Conservation (phyloP, 1,140 invertebrate genomes). For the Acarapis woodi region DNA sequence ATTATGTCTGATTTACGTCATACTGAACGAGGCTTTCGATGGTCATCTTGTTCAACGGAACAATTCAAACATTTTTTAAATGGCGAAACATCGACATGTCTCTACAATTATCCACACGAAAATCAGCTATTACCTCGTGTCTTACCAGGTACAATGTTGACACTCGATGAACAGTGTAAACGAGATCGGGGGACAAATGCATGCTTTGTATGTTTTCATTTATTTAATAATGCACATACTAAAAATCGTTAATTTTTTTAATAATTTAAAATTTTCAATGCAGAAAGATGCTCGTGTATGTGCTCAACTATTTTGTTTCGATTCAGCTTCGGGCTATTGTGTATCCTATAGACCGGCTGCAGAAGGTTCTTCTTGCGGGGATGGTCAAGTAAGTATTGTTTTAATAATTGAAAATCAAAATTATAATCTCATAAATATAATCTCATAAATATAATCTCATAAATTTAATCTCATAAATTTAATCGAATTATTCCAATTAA, state of each 20-base stretch:
- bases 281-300: slow-evolving; percentile 77
- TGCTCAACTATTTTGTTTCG: slow-evolving; percentile 79
- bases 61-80: slow-evolving; percentile 86
- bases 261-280: slow-evolving; percentile 12
- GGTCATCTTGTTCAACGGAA: slow-evolving; percentile 71
- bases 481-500: no score
- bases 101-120: slow-evolving; percentile 76
- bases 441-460: background rate
- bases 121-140: slow-evolving; percentile 60
- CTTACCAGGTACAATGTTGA: slow-evolving; percentile 56
- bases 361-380: slow-evolving; percentile 69
- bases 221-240: slow-evolving; percentile 2
- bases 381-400: slow-evolving; percentile 40
- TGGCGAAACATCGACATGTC: slow-evolving; percentile 68
- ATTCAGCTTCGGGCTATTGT: slow-evolving; percentile 71
- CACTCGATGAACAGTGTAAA: slow-evolving; percentile 70
- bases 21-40: slow-evolving; percentile 72
- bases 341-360: slow-evolving; percentile 77
- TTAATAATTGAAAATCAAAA: background rate
- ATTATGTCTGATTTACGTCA: slow-evolving; percentile 83
- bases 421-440: background rate
- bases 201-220: slow-evolving; percentile 35
- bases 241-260: background rate
- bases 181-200: slow-evolving; percentile 69
- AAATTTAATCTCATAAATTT: no score